Conservation (phyloP, 35 echinoderm and acorn worm species). For the Hemicentrotus pulcherrimus region DNA sequence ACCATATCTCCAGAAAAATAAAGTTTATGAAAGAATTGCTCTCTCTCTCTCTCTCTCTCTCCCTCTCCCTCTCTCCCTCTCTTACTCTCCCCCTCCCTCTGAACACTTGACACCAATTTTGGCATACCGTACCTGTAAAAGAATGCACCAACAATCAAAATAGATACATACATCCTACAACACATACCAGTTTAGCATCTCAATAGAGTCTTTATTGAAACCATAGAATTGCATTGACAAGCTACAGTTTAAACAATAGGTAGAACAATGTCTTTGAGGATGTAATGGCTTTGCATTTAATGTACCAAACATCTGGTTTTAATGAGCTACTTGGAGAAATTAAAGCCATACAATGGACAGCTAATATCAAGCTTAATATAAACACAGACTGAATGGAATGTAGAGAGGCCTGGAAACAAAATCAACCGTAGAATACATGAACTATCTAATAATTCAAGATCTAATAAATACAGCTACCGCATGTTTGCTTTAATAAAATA, state of each 20-base stretch:
- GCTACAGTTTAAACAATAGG: background rate
- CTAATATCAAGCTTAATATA: background rate
- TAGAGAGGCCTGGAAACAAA: background rate
- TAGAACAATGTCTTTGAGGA: background rate
- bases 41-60: background rate
- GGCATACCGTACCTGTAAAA: background rate
- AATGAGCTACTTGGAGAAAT: background rate
- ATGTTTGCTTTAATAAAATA: background rate
- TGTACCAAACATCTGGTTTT: background rate
- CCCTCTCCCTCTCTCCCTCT: background rate
- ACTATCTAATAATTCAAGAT: background rate
- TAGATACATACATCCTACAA: background rate
- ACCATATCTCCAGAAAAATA: no score
- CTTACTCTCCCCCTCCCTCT: background rate
- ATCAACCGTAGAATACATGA: background rate
- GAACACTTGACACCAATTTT: no score
- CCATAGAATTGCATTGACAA: background rate
- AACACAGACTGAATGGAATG: background rate
- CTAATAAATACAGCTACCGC: background rate
- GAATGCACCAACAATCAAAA: background rate
- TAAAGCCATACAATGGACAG: background rate
- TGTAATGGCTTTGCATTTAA: background rate
- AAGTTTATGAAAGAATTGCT: no score
- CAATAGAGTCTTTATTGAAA: conserved; percentile 11
- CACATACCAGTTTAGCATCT: background rate